Evolutionary conservation across 2,113 vertebrate genomes (phyloP).

Genomic region (Petromus typicus): DNA sequence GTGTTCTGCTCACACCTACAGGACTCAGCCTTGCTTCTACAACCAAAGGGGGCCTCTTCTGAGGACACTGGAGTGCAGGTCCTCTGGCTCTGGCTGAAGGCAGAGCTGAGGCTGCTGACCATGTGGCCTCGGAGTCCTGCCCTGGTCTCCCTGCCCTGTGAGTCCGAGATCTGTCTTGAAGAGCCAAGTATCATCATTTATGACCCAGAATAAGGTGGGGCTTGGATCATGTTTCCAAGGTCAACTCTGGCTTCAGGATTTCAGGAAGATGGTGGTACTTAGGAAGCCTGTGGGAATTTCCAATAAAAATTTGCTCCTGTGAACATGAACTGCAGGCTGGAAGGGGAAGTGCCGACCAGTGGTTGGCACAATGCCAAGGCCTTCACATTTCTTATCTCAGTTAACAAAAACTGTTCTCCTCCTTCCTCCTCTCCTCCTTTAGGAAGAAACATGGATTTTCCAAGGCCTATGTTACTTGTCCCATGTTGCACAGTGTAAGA

Average conservation of each 20-base stretch:
- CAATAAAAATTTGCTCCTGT: neutral
- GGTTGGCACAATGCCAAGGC: neutral
- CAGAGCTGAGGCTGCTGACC: neutral
- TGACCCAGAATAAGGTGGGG: neutral
- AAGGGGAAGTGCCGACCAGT: neutral
- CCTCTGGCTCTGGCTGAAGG: neutral
- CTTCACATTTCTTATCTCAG: neutral
- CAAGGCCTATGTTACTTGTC: neutral
- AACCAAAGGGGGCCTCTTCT: neutral
- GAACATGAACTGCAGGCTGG: neutral
- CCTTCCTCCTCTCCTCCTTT: neutral
- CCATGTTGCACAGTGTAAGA: neutral
- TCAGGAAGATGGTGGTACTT: neutral
- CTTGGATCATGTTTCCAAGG: neutral
- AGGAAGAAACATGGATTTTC: neutral
- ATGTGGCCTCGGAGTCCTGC: neutral
- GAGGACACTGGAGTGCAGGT: neutral
- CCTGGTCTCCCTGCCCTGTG: neutral
- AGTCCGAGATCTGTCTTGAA: accelerated
- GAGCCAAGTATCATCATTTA: neutral
- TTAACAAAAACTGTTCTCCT: neutral
- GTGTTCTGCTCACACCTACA: neutral
- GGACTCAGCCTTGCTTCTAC: neutral
- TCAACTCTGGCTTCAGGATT: neutral
- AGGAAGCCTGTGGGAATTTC: conserved; percentile 46